phyloP scores from a whole-genome alignment of 92 coral and sea anemone species.

The Epizoanthus scotinus region DNA sequence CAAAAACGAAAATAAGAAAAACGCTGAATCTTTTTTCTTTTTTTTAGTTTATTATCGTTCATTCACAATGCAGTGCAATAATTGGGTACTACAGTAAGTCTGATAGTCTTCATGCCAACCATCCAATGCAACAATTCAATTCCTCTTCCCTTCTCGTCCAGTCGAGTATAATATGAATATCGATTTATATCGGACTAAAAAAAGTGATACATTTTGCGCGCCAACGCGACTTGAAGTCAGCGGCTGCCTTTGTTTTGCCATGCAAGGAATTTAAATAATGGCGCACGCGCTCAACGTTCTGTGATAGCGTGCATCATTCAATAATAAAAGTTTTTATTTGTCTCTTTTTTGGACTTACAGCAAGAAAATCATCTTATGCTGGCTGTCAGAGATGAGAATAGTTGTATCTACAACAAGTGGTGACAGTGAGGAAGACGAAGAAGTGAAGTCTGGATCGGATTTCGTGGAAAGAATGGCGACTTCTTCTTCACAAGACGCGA shows the following conservation, averaged over 20 bases:
- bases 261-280: constrained; percentile 99
- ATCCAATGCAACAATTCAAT: no score
- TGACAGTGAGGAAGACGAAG: constrained; percentile 70
- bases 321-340: constrained; percentile 81
- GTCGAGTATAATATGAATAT: neutral
- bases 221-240: constrained; percentile 47
- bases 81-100: no score
- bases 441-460: constrained; percentile 55
- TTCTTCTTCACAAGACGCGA: constrained; percentile 74
- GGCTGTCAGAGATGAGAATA: constrained; percentile 63
- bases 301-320: constrained; percentile 95
- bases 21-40: no score
- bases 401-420: constrained; percentile 71
- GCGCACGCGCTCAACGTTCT: constrained; percentile 97
- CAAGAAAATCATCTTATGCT: constrained; percentile 68
- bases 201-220: neutral
- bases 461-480: constrained; percentile 58
- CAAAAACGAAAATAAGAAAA: no score
- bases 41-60: no score
- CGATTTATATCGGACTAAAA: neutral
- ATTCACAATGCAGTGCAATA: no score
- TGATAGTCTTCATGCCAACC: no score
- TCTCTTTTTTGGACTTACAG: constrained; percentile 54
- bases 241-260: constrained; percentile 63
- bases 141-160: no score